phyloP scores from a whole-genome alignment of 2,113 vertebrate genomes.

The Carollia perspicillata region DNA sequence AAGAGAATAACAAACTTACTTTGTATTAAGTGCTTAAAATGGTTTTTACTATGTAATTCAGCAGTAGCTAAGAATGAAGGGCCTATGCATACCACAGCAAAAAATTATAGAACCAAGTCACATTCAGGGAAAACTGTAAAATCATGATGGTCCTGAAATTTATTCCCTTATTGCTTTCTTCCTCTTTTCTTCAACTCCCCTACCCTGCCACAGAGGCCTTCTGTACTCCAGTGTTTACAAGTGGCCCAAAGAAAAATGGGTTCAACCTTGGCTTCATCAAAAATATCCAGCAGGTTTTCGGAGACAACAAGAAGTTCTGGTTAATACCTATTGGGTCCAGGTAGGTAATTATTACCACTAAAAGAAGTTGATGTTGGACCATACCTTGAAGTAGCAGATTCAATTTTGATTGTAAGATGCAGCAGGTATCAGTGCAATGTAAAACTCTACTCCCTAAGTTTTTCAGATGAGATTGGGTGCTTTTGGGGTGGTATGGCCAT shows the following conservation, averaged over 20 bases:
- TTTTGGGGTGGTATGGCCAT: too few species aligned
- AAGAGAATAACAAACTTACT: neutral
- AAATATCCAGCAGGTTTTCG: slow-evolving; percentile 96
- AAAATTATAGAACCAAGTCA: neutral
- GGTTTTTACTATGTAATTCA: slow-evolving; percentile 39
- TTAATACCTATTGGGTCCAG: slow-evolving; percentile 92
- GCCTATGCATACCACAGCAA: neutral
- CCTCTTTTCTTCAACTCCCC: slow-evolving; percentile 19
- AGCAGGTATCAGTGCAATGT: neutral
- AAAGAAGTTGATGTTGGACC: neutral
- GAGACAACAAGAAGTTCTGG: slow-evolving; percentile 93
- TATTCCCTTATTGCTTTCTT: slow-evolving; percentile 35
- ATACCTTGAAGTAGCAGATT: neutral
- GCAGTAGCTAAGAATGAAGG: neutral
- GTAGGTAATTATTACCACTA: slow-evolving; percentile 77
- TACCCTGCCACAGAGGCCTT: slow-evolving; percentile 90
- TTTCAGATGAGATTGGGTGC: too few species aligned
- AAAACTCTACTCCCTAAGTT: neutral
- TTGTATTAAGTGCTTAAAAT: neutral
- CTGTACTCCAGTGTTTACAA: slow-evolving; percentile 92
- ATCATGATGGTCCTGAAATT: slow-evolving; percentile 1
- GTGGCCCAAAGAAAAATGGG: slow-evolving; percentile 94
- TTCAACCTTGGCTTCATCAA: slow-evolving; percentile 91
- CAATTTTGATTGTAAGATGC: slow-evolving; percentile 1
- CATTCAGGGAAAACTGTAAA: slow-evolving; percentile 10